Evolutionary conservation across 2,797 vertebrate species (phyloP).

Genomic region (Tragopan temminckii): DNA sequence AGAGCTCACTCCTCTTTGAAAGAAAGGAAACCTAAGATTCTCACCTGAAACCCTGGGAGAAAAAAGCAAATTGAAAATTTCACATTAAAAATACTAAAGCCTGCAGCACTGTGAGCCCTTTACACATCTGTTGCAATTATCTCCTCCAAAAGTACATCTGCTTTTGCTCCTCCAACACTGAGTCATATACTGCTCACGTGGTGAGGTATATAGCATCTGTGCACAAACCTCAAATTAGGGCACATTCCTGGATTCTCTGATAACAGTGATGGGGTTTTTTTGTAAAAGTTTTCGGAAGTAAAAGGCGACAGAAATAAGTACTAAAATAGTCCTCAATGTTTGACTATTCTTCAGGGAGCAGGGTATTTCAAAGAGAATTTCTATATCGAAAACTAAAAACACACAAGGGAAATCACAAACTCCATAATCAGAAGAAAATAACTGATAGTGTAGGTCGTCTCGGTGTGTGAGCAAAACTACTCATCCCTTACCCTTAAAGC

Average conservation of each 20-base stretch:
- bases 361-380: neutral
- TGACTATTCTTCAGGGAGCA: neutral
- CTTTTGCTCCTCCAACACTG: neutral
- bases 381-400: neutral
- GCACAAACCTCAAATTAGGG: neutral
- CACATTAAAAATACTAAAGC: neutral
- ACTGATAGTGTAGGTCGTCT: neutral
- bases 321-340: neutral
- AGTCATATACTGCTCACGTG: accelerated
- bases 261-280: accelerated
- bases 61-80: constrained; percentile 19
- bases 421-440: neutral
- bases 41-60: neutral
- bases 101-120: neutral
- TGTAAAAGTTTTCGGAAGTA: neutral
- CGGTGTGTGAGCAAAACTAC: neutral
- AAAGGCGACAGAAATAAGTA: neutral
- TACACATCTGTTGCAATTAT: neutral
- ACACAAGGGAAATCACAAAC: neutral
- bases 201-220: neutral
- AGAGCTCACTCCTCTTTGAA: neutral
- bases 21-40: neutral
- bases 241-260: neutral
- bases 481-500: neutral
- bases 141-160: accelerated